These are phyloP conservation scores for Orussus abietinus DNA, from an alignment of 1,140 invertebrate species.

Conservation along the genomic window DNA sequence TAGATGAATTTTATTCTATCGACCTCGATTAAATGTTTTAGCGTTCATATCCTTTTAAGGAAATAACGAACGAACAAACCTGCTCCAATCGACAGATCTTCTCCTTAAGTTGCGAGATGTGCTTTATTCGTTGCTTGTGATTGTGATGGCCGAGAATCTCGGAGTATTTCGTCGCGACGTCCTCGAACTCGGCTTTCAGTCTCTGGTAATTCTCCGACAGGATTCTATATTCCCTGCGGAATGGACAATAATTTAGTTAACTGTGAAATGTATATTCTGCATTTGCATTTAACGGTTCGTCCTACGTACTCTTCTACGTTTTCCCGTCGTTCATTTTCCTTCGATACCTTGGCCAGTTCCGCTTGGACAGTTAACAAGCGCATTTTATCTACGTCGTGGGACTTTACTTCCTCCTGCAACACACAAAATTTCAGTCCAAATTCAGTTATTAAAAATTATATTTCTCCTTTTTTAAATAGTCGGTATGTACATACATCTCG, in stretches of 20 bases:
- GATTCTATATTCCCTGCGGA: slow-evolving; percentile 30
- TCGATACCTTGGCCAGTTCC: no score
- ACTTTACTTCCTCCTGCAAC: no score
- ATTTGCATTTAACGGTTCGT: no score
- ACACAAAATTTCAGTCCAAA: no score
- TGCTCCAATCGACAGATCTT: slow-evolving; percentile 55
- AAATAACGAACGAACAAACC: slow-evolving; percentile 44
- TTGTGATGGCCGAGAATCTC: slow-evolving; percentile 65
- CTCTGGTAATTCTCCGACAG: slow-evolving; percentile 27
- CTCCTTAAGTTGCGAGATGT: slow-evolving; percentile 61
- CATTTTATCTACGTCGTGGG: no score
- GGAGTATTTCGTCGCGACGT: slow-evolving; percentile 59
- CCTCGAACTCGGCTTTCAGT: slow-evolving; percentile 49
- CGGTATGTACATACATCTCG: neutral
- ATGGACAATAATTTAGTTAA: no score
- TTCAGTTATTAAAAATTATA: no score
- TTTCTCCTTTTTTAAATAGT: slow-evolving; percentile 3
- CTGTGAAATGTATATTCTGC: no score
- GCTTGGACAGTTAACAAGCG: no score
- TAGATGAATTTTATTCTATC: slow-evolving; percentile 2
- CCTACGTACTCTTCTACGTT: no score
- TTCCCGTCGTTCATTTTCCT: no score
- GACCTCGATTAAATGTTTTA: slow-evolving; percentile 13
- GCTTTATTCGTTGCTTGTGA: slow-evolving; percentile 65
- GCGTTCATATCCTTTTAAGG: slow-evolving; percentile 31